A percentile compares a stretch with the other conserved stretches of the same genome.
Conservation (phyloP, 2,888 invertebrate species). For the Nebria salina region DNA sequence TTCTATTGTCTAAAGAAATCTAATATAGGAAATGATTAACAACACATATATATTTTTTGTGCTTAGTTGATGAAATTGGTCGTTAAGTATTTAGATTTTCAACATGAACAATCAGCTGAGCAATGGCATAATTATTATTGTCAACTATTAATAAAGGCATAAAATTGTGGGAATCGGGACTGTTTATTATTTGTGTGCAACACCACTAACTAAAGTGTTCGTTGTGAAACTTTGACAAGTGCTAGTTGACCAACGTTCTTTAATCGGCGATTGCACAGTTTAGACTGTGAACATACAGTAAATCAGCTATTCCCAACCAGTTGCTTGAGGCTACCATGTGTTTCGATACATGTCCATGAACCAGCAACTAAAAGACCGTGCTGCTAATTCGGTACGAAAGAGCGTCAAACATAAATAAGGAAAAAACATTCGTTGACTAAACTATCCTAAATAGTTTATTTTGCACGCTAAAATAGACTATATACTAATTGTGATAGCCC, state of each 20-base stretch:
- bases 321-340: neutral
- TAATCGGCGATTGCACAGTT: neutral
- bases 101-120: neutral
- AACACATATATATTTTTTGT: too few relatives aligned
- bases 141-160: neutral
- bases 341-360: neutral
- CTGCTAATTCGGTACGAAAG: too few relatives aligned
- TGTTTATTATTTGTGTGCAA: neutral
- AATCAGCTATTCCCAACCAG: neutral
- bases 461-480: too few relatives aligned
- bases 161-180: neutral
- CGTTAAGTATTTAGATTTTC: neutral
- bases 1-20: too few relatives aligned
- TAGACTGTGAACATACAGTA: neutral
- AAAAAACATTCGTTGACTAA: too few relatives aligned
- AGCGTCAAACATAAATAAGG: too few relatives aligned
- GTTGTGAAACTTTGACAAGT: neutral
- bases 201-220: neutral
- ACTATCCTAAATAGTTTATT: too few relatives aligned
- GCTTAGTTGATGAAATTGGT: too few relatives aligned
- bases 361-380: neutral
- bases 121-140: neutral
- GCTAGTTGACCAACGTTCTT: neutral
- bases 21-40: too few relatives aligned
- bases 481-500: too few relatives aligned